Evolutionary conservation across 2,797 vertebrate genomes (phyloP).

Genomic region (Phoebastria nigripes): DNA sequence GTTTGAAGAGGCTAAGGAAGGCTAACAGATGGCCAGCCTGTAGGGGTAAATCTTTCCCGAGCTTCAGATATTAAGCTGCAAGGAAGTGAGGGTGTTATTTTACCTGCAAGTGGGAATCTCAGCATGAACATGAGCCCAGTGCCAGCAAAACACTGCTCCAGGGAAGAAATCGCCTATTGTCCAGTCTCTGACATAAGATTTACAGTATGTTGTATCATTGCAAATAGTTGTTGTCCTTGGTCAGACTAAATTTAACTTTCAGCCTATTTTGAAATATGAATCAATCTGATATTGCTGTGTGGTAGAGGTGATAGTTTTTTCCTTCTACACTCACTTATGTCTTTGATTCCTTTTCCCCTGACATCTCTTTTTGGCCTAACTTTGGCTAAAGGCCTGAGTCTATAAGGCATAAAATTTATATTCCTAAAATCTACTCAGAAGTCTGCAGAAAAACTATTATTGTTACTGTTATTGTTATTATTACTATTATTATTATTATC

Average conservation of each 20-base stretch:
- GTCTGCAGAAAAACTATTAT: neutral
- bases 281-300: neutral
- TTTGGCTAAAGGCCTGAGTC: neutral
- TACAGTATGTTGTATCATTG: conserved; percentile 22
- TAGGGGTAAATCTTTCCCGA: conserved; percentile 34
- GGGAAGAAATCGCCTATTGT: neutral
- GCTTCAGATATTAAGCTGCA: conserved; percentile 31
- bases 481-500: neutral
- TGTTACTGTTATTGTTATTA: neutral
- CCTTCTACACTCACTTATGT: neutral
- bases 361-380: neutral
- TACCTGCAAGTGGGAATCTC: conserved; percentile 32
- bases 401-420: neutral
- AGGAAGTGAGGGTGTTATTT: conserved; percentile 16
- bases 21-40: conserved; percentile 52
- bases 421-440: neutral
- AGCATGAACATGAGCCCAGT: neutral
- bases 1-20: neutral
- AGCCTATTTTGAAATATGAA: conserved; percentile 6
- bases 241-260: conserved; percentile 10
- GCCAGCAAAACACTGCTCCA: conserved; percentile 19
- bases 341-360: neutral
- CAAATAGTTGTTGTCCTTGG: conserved; percentile 48
- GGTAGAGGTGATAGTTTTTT: neutral
- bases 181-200: conserved; percentile 10